Conservation (phyloP, 1,140 invertebrate species). For the Homarus americanus region DNA sequence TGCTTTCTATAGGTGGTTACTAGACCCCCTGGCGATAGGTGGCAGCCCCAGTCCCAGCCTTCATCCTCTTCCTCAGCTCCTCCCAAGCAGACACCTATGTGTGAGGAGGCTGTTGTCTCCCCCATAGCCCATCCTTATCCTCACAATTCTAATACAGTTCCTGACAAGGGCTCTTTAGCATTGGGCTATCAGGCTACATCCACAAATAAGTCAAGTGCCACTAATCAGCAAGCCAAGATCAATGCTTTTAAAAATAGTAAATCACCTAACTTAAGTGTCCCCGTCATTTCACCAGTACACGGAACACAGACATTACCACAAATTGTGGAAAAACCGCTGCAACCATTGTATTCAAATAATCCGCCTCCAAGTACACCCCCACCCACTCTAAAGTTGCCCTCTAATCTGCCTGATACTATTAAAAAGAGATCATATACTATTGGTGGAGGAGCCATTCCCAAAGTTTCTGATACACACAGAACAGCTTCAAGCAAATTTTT, state of each 20-base stretch:
- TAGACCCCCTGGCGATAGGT: slow-evolving; percentile 67
- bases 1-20: slow-evolving; percentile 72
- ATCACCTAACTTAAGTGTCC: slow-evolving; percentile 12
- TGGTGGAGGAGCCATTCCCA: not conserved
- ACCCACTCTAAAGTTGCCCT: slow-evolving; percentile 1
- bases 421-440: not conserved
- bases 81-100: slow-evolving; percentile 38
- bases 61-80: slow-evolving; percentile 58
- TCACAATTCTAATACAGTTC: slow-evolving; percentile 27
- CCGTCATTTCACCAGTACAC: not conserved
- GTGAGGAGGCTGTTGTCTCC: slow-evolving; percentile 2
- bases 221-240: slow-evolving; percentile 50
- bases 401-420: no score
- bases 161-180: not conserved
- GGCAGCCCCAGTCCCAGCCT: slow-evolving; percentile 66
- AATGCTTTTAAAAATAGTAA: slow-evolving; percentile 45
- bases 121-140: slow-evolving; percentile 19
- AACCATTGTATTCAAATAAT: not conserved
- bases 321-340: not conserved
- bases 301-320: not conserved
- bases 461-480: not conserved
- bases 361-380: not conserved
- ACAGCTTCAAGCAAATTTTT: not conserved
- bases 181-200: not conserved
- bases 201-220: slow-evolving; percentile 16